Conservation (phyloP, 2,888 invertebrate species). For the Cabera pusaria region DNA sequence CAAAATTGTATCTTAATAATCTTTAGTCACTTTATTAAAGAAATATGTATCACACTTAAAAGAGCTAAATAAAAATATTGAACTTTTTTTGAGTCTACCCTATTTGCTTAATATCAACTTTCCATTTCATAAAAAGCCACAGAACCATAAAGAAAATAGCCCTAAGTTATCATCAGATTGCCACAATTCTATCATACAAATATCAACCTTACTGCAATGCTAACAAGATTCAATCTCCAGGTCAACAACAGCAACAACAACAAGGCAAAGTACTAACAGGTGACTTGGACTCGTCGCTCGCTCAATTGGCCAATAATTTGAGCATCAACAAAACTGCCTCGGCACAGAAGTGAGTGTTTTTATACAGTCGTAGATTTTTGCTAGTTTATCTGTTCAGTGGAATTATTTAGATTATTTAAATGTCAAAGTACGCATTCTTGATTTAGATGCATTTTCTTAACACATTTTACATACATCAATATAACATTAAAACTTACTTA, state of each 20-base stretch:
- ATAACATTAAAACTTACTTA: too few species aligned
- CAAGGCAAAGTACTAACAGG: constrained; percentile 92
- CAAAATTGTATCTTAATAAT: too few species aligned
- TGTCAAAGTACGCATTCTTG: too few species aligned
- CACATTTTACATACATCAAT: too few species aligned
- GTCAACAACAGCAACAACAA: constrained; percentile 64
- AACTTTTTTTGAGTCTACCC: too few species aligned
- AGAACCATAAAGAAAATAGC: too few species aligned
- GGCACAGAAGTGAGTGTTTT: constrained; percentile 86
- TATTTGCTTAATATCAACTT: too few species aligned
- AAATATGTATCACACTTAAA: too few species aligned
- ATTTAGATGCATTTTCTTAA: too few species aligned
- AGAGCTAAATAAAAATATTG: too few species aligned
- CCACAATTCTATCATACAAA: constrained; percentile 3
- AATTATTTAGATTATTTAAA: constrained; percentile 21
- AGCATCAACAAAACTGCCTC: constrained; percentile 91
- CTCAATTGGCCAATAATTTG: constrained; percentile 96
- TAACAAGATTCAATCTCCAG: constrained; percentile 39
- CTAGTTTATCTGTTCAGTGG: constrained; percentile 13
- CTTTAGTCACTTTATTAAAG: too few species aligned
- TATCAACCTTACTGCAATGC: constrained; percentile 6
- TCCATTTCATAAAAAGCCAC: too few species aligned
- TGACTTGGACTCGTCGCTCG: constrained; percentile 96
- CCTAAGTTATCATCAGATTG: not conserved
- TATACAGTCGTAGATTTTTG: not conserved